A percentile compares a stretch with the other conserved stretches of the same genome.
phyloP scores from a whole-genome alignment of 1,140 invertebrate species.

The Penaeus chinensis region DNA sequence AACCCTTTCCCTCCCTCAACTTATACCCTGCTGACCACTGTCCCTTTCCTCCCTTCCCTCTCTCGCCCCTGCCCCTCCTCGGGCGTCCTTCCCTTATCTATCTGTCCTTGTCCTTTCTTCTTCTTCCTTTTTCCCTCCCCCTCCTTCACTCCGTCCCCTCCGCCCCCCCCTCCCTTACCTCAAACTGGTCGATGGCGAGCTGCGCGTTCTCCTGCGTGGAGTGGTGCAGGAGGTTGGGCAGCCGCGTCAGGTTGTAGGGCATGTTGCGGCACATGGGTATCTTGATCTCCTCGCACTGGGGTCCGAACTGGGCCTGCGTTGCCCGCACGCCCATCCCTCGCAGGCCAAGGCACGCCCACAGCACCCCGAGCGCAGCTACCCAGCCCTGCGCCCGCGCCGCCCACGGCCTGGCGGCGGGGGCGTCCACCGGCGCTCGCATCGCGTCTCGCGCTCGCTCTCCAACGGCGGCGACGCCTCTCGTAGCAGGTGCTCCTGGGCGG shows the following conservation, averaged over 20 bases:
- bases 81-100: too few relatives aligned
- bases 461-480: too few relatives aligned
- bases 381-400: background rate
- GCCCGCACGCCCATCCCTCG: background rate
- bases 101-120: too few relatives aligned
- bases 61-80: too few relatives aligned
- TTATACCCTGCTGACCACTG: too few relatives aligned
- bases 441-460: too few relatives aligned
- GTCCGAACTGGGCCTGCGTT: constrained; percentile 28
- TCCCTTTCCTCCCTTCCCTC: too few relatives aligned
- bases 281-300: constrained; percentile 82
- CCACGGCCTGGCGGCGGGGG: background rate
- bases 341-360: background rate
- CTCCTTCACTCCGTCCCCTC: background rate
- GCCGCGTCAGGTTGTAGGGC: constrained; percentile 88
- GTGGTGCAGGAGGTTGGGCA: constrained; percentile 86
- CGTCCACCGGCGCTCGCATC: too few relatives aligned
- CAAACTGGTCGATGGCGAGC: constrained; percentile 47
- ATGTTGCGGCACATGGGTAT: constrained; percentile 85
- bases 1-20: too few relatives aligned
- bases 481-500: too few relatives aligned
- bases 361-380: background rate
- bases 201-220: constrained; percentile 78
- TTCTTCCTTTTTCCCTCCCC: too few relatives aligned
- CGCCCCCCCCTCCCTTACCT: constrained; percentile 3